Evolutionary conservation across 2,888 invertebrate species (phyloP).

Genomic region (Nomada lathburiana): DNA sequence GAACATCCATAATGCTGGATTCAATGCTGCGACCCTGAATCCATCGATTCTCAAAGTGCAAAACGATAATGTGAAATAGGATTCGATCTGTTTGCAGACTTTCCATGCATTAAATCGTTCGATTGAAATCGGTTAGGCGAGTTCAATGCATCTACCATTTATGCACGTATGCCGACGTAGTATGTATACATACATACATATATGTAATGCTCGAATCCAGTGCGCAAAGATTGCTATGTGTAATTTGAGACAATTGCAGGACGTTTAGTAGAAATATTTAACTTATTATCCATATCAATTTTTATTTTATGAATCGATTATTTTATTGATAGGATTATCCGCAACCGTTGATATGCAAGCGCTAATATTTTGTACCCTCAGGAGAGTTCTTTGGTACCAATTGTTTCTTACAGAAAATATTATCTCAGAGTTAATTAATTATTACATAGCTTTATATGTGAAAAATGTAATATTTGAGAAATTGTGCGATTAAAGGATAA

Average conservation of each 20-base stretch:
- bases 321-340: no score
- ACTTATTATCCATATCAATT: background rate
- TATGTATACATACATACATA: background rate
- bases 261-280: background rate
- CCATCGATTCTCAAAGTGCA: conserved; percentile 35
- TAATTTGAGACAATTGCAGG: background rate
- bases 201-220: background rate
- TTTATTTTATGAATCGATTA: no score
- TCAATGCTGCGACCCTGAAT: conserved; percentile 69
- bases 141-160: conserved; percentile 1
- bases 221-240: background rate
- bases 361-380: no score
- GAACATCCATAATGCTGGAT: conserved; percentile 48
- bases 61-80: conserved; percentile 5
- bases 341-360: no score
- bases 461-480: no score
- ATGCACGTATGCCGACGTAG: background rate
- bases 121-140: background rate
- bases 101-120: background rate
- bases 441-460: no score
- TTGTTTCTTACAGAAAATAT: no score
- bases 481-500: no score
- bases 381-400: no score
- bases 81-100: conserved; percentile 9
- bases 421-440: no score